Percentiles rank a stretch among this genome's conserved stretches.
Conservation (phyloP, 2,888 invertebrate species). For the Palloptera scutellata region DNA sequence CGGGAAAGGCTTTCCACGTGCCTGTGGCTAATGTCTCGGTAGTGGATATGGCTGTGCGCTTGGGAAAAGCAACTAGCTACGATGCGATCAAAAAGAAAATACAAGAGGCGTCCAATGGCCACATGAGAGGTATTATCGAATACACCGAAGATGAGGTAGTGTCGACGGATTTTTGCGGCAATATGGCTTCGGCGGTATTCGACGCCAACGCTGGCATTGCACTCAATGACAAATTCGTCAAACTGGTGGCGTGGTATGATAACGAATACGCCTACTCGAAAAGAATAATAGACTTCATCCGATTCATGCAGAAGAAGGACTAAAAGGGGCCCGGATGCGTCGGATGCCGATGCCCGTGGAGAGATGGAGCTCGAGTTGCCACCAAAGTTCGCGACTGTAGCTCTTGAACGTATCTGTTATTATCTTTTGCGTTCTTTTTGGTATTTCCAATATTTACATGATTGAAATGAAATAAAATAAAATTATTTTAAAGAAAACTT, state of each 20-base stretch:
- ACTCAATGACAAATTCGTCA: conserved; percentile 94
- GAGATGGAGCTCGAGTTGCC: neutral
- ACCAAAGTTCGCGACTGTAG: neutral
- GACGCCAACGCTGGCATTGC: conserved; percentile 97
- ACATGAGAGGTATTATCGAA: conserved; percentile 88
- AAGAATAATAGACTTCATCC: conserved; percentile 96
- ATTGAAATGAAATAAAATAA: too few relatives aligned
- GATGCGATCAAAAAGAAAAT: conserved; percentile 90
- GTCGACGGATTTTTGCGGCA: conserved; percentile 93
- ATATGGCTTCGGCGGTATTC: conserved; percentile 91
- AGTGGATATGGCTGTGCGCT: conserved; percentile 92
- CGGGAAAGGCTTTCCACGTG: conserved; percentile 99
- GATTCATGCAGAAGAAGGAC: conserved; percentile 83
- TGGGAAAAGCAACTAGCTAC: conserved; percentile 85
- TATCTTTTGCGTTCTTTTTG: neutral
- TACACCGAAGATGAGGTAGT: conserved; percentile 98
- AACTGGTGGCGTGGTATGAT: conserved; percentile 99
- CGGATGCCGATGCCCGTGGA: too few relatives aligned
- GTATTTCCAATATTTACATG: neutral
- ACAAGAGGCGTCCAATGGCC: conserved; percentile 85
- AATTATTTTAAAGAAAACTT: too few relatives aligned
- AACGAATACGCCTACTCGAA: conserved; percentile 98
- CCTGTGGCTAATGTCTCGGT: conserved; percentile 97
- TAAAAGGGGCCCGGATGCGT: conserved; percentile 56
- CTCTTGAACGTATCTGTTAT: neutral